Conservation (phyloP, 1,140 invertebrate species). For the Wiebesia pumilae region DNA sequence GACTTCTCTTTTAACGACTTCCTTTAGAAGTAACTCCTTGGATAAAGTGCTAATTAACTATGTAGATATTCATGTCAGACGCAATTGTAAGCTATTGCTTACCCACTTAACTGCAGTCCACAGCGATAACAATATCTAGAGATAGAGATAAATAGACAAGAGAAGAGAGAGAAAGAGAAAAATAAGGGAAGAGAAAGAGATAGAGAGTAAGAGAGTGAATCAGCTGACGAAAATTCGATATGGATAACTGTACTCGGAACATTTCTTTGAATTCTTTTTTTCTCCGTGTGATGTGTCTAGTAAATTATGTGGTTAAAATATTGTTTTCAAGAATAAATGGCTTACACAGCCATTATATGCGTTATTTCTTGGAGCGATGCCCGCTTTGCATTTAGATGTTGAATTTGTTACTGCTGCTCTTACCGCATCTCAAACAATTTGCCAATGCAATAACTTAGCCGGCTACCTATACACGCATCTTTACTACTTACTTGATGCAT, state of each 20-base stretch:
- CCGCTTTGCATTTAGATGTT: constrained; percentile 23
- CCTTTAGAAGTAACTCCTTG: background rate
- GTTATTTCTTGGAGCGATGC: constrained; percentile 62
- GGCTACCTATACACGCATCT: constrained; percentile 10
- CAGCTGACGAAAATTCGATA: background rate
- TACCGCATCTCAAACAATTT: constrained; percentile 57
- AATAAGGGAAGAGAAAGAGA: background rate
- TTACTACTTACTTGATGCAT: background rate
- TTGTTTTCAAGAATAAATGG: constrained; percentile 60
- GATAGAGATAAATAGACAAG: no score
- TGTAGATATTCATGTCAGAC: constrained; percentile 27
- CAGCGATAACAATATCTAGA: background rate
- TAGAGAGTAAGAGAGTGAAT: background rate
- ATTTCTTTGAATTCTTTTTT: background rate
- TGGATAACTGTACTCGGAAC: constrained; percentile 1
- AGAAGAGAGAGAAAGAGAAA: background rate
- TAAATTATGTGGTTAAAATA: constrained; percentile 57
- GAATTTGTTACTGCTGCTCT: constrained; percentile 17
- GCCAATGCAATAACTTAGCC: constrained; percentile 55
- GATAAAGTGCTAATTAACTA: background rate
- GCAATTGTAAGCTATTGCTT: constrained; percentile 41
- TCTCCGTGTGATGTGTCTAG: background rate
- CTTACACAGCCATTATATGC: constrained; percentile 51
- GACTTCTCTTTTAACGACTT: background rate
- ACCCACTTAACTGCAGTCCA: constrained; percentile 22